Evolutionary conservation across 2,888 invertebrate species (phyloP).

Genomic region (Pollenia angustigena): DNA sequence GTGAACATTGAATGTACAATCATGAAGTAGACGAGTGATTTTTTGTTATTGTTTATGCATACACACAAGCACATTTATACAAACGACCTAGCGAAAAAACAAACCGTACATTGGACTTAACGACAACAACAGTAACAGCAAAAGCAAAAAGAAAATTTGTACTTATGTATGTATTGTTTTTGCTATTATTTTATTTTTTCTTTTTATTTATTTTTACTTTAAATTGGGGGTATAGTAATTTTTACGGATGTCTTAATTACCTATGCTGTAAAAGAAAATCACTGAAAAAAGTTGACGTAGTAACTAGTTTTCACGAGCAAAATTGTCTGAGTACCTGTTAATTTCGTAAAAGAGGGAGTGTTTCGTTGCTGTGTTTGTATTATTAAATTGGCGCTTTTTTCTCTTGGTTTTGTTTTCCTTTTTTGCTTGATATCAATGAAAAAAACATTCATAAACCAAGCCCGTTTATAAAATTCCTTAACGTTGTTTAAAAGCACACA

Average conservation of each 20-base stretch:
- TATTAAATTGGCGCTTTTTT: conserved; percentile 56
- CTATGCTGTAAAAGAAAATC: background rate
- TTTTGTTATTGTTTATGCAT: conserved; percentile 63
- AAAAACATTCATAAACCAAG: conserved; percentile 49
- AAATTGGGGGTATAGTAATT: conserved; percentile 61
- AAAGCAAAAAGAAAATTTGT: conserved; percentile 23
- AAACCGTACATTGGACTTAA: conserved; percentile 70
- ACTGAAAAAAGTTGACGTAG: conserved; percentile 1
- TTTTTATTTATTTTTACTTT: conserved; percentile 4
- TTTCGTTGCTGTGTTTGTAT: conserved; percentile 46
- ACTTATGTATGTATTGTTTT: too few relatives aligned
- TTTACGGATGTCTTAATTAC: conserved; percentile 28
- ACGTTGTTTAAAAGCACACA: background rate
- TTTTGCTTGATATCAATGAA: background rate
- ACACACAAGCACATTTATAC: conserved; percentile 50
- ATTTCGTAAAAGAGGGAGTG: conserved; percentile 71
- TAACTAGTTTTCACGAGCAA: conserved; percentile 9
- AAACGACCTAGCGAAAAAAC: conserved; percentile 67
- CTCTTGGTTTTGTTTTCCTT: conserved; percentile 6
- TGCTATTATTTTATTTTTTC: background rate
- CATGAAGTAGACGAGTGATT: conserved; percentile 75
- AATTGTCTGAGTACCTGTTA: conserved; percentile 56
- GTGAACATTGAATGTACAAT: conserved; percentile 88
- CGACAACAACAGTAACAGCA: conserved; percentile 33
- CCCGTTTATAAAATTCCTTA: conserved; percentile 65